Evolutionary conservation across 2,888 invertebrate genomes (phyloP).

Genomic region (Nesidiocoris tenuis): DNA sequence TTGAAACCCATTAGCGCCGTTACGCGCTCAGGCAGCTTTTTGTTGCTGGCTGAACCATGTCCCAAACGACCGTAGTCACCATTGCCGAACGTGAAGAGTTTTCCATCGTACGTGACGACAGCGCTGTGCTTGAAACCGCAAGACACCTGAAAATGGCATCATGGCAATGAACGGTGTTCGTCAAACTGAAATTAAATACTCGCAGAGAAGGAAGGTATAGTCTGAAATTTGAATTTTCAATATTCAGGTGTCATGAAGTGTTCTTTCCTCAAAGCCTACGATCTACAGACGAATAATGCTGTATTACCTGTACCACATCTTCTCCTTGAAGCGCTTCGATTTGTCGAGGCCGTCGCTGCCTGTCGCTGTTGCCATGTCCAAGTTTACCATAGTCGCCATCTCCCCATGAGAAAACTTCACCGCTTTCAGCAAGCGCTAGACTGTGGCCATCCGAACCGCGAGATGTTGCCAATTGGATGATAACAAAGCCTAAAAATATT

Average conservation of each 20-base stretch:
- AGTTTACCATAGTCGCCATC: conserved; percentile 67
- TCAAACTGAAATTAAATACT: too few species aligned
- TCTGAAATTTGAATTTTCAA: too few species aligned
- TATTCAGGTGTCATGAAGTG: too few species aligned
- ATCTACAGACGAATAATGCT: too few species aligned
- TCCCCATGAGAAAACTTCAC: conserved; percentile 68
- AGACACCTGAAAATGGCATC: conserved; percentile 56
- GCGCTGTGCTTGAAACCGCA: conserved; percentile 68
- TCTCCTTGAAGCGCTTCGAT: conserved; percentile 64
- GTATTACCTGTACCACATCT: conserved; percentile 62
- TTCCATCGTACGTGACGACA: conserved; percentile 64
- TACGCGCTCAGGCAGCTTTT: conserved; percentile 63
- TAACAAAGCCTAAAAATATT: conserved; percentile 59
- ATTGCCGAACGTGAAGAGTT: conserved; percentile 66
- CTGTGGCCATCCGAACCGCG: conserved; percentile 67
- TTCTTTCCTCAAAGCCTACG: too few species aligned
- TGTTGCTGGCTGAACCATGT: conserved; percentile 62
- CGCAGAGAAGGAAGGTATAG: too few species aligned
- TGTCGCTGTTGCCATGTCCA: conserved; percentile 66
- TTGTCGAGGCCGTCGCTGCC: conserved; percentile 63
- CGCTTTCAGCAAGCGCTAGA: conserved; percentile 64
- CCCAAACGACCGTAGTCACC: conserved; percentile 65
- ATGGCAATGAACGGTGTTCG: neutral
- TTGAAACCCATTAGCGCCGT: conserved; percentile 50
- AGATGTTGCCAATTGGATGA: conserved; percentile 64